Conservation (phyloP, 2,888 invertebrate species). For the Steinernema scapterisci region DNA sequence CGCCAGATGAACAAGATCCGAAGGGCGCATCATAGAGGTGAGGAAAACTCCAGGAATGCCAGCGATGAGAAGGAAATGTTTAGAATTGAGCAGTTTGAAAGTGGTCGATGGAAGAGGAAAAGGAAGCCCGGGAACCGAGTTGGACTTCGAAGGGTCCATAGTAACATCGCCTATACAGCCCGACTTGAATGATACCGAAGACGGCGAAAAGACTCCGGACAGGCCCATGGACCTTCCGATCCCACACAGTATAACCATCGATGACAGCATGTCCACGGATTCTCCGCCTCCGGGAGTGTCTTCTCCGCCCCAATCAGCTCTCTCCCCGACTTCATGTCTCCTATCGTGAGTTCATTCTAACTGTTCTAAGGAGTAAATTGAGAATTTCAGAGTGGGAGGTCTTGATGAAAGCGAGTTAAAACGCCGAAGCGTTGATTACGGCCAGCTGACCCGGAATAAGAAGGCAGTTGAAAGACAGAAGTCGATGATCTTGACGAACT, state of each 20-base stretch:
- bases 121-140: not conserved
- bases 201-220: not conserved
- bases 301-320: not conserved
- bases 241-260: not conserved
- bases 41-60: not conserved
- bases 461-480: conserved; percentile 11
- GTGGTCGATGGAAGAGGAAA: conserved; percentile 13
- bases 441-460: not conserved
- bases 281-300: not conserved
- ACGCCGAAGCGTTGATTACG: not conserved
- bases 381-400: not conserved
- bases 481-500: conserved; percentile 4
- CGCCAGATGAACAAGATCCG: conserved; percentile 90
- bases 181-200: not conserved
- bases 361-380: not conserved
- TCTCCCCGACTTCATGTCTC: not conserved
- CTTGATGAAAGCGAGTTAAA: conserved; percentile 11
- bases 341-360: not conserved
- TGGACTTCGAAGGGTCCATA: not conserved
- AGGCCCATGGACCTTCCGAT: not conserved
- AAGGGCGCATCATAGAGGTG: conserved; percentile 37
- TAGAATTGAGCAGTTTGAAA: conserved; percentile 23
- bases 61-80: not conserved
- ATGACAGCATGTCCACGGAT: conserved; percentile 7
- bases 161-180: not conserved